Conservation (phyloP, 2,113 vertebrate genomes). For the Theristicus caerulescens region DNA sequence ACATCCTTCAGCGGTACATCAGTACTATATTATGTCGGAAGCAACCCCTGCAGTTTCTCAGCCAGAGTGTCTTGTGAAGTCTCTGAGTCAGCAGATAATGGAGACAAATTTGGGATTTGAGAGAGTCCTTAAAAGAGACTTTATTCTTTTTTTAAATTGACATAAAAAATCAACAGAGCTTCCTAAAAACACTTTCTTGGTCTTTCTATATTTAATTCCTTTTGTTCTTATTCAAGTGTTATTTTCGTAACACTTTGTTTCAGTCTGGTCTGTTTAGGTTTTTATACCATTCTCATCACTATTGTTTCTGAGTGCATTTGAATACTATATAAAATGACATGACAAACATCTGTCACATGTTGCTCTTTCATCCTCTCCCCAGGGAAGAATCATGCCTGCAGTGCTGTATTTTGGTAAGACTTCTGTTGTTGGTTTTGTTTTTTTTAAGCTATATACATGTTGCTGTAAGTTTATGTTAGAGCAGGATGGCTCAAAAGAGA, state of each 20-base stretch:
- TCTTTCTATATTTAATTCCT: constrained; percentile 18
- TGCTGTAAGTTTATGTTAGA: background rate
- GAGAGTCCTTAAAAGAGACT: background rate
- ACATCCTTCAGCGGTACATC: constrained; percentile 32
- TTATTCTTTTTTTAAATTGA: background rate
- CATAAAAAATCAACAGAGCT: background rate
- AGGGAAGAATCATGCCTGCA: background rate
- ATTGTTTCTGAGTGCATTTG: constrained; percentile 23
- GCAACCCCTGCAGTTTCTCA: constrained; percentile 48
- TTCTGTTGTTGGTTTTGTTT: background rate
- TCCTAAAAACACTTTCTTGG: background rate
- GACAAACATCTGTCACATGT: constrained; percentile 57
- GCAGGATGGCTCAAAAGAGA: background rate
- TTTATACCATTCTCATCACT: background rate
- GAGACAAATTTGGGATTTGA: constrained; percentile 25
- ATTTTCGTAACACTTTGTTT: background rate
- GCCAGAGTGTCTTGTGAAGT: constrained; percentile 41
- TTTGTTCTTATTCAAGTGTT: constrained; percentile 8
- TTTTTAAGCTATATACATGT: background rate
- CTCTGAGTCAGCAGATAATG: constrained; percentile 58
- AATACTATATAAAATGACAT: constrained; percentile 1
- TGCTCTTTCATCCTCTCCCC: constrained; percentile 41
- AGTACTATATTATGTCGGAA: constrained; percentile 26
- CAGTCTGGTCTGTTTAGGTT: background rate
- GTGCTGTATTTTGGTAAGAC: constrained; percentile 8